Evolutionary conservation across 2,113 vertebrate genomes (phyloP).

Genomic region (Cynocephalus volans): DNA sequence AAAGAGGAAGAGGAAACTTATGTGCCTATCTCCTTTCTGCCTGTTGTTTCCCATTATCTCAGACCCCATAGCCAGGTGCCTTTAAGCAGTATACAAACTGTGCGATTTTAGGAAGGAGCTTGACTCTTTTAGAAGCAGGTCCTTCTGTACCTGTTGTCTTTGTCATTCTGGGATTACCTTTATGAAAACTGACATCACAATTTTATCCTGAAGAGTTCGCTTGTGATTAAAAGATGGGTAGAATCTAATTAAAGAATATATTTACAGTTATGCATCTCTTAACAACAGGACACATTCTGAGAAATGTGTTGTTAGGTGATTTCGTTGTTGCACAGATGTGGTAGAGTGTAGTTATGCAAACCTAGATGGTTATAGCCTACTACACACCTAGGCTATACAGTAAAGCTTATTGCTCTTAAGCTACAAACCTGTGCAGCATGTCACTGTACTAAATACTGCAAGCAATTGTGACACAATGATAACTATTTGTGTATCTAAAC

Average conservation of each 20-base stretch:
- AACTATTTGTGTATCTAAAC: no score
- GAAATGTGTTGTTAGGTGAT: no score
- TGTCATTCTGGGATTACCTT: constrained; percentile 21
- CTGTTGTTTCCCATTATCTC: not conserved
- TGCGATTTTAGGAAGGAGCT: not conserved
- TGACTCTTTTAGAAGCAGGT: not conserved
- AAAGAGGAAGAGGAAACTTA: not conserved
- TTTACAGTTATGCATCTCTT: no score
- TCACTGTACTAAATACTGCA: no score
- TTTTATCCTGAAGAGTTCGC: constrained; percentile 31
- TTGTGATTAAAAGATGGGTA: constrained; percentile 29
- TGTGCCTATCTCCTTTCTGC: not conserved
- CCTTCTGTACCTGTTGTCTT: constrained; percentile 5
- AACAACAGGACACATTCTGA: no score
- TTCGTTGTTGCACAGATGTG: no score
- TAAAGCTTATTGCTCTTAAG: no score
- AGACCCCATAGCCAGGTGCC: not conserved
- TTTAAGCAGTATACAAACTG: not conserved
- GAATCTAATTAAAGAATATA: not conserved
- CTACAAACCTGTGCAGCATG: no score
- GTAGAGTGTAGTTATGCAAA: no score
- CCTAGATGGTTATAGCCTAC: no score
- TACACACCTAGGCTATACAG: no score
- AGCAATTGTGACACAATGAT: no score
- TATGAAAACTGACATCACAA: not conserved